Conservation (phyloP, 2,113 vertebrate genomes). For the Rafetus swinhoei region DNA sequence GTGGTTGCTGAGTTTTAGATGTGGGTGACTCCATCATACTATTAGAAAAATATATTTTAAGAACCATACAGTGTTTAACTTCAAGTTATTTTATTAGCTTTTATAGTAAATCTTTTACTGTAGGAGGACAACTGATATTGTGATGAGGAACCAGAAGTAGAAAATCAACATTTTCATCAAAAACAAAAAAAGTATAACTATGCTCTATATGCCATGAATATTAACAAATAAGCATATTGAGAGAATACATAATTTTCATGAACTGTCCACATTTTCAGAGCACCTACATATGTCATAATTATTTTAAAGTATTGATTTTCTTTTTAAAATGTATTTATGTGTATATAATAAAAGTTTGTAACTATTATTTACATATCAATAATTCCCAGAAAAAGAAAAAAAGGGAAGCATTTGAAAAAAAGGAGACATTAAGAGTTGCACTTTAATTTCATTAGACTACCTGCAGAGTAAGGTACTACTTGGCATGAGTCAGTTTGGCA, state of each 20-base stretch:
- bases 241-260: background rate
- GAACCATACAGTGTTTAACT: background rate
- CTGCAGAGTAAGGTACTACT: background rate
- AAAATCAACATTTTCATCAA: background rate
- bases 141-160: background rate
- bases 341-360: background rate
- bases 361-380: background rate
- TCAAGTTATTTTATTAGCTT: background rate
- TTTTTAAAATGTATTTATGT: background rate
- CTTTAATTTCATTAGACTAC: background rate
- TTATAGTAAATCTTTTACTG: background rate
- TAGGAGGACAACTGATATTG: background rate
- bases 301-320: background rate
- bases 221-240: background rate
- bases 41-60: background rate
- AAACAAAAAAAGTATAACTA: background rate
- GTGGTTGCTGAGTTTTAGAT: background rate
- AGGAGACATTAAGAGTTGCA: background rate
- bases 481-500: background rate
- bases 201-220: background rate
- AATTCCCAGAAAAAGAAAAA: background rate
- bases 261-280: background rate
- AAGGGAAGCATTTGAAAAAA: background rate
- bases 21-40: background rate
- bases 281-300: background rate